Conservation (phyloP, 2,113 vertebrate species). For the Microcebus jonahi region DNA sequence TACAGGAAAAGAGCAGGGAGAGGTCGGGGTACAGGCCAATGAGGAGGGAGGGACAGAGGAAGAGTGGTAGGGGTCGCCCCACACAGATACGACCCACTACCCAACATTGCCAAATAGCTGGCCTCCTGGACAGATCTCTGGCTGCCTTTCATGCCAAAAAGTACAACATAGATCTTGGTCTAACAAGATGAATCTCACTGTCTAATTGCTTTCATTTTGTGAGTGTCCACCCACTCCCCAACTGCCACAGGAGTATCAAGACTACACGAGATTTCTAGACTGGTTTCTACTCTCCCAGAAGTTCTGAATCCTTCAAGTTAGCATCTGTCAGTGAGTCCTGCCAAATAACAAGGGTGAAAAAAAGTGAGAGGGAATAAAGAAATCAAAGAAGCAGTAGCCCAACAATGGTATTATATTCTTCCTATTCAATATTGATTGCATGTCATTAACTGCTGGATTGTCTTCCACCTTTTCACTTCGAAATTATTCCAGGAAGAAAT, state of each 20-base stretch:
- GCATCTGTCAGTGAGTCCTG: neutral
- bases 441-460: conserved; percentile 22
- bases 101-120: neutral
- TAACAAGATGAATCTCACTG: neutral
- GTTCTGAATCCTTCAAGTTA: conserved; percentile 12
- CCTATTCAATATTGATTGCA: neutral
- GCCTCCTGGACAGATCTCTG: neutral
- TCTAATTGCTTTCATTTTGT: neutral
- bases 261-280: neutral
- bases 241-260: neutral
- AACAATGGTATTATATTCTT: neutral
- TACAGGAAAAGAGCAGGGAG: neutral
- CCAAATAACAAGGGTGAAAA: neutral
- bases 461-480: conserved; percentile 53
- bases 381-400: neutral
- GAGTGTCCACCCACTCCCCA: neutral
- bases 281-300: neutral
- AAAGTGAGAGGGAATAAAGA: neutral
- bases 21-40: neutral
- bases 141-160: neutral
- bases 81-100: neutral
- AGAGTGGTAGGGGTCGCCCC: neutral
- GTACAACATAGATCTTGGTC: too few species aligned
- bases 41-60: neutral
- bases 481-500: conserved; percentile 60